These are phyloP conservation scores for Patagioenas fasciata DNA, from an alignment of 2,113 vertebrate genomes.

Conservation along the genomic window DNA sequence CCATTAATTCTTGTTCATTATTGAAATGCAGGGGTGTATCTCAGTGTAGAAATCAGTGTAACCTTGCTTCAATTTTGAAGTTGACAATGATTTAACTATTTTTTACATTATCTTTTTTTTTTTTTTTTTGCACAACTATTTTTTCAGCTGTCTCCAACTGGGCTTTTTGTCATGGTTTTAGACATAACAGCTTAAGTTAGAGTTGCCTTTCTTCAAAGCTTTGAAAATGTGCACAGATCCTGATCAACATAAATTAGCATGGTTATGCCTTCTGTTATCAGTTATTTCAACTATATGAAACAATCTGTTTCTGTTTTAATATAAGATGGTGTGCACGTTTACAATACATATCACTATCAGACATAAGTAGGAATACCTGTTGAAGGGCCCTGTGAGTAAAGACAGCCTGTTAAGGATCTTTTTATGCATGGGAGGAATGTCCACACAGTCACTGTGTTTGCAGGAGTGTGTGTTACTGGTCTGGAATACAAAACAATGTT, in stretches of 20 bases:
- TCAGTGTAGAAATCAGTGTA: neutral
- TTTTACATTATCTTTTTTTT: neutral
- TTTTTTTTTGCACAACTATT: neutral
- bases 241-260: slow-evolving; percentile 67
- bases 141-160: neutral
- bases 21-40: neutral
- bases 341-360: slow-evolving; percentile 27
- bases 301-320: slow-evolving; percentile 65
- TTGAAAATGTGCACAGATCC: slow-evolving; percentile 49
- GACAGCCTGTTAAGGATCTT: slow-evolving; percentile 53
- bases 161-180: slow-evolving; percentile 16
- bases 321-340: slow-evolving; percentile 38
- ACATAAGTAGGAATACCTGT: slow-evolving; percentile 61
- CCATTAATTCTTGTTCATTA: neutral
- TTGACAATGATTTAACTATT: neutral
- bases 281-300: slow-evolving; percentile 64
- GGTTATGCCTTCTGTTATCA: slow-evolving; percentile 61
- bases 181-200: slow-evolving; percentile 30
- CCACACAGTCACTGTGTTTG: neutral
- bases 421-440: slow-evolving; percentile 1
- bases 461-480: neutral
- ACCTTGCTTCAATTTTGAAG: neutral
- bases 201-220: slow-evolving; percentile 39
- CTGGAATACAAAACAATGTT: slow-evolving; percentile 1
- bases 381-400: slow-evolving; percentile 62